Conservation (phyloP, 2,113 vertebrate species). For the Lynx canadensis region DNA sequence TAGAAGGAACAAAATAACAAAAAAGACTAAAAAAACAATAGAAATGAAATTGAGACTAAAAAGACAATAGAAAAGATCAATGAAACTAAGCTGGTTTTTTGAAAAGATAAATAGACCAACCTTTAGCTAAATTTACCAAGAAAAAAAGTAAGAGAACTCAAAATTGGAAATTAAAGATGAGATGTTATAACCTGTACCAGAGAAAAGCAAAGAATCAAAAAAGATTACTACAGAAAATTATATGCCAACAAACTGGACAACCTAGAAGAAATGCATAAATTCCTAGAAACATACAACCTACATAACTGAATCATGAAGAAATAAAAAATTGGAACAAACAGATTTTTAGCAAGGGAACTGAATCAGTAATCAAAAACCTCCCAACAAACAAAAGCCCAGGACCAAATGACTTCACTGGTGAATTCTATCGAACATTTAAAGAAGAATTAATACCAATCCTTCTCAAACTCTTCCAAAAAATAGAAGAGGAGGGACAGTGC, state of each 20-base stretch:
- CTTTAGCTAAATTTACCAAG: not conserved
- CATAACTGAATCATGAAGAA: not conserved
- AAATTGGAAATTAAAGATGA: not conserved
- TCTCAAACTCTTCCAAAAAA: not conserved
- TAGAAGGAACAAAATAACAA: slow-evolving; percentile 7
- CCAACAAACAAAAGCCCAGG: not conserved
- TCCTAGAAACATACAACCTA: not conserved
- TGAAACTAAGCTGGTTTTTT: not conserved
- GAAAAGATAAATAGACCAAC: not conserved
- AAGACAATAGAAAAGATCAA: not conserved
- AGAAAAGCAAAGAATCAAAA: not conserved
- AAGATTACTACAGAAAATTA: not conserved
- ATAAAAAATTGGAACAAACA: not conserved
- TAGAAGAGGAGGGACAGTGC: not conserved
- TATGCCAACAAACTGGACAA: not conserved
- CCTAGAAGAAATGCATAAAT: not conserved
- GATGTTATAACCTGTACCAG: not conserved
- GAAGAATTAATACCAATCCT: not conserved
- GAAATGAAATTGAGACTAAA: not conserved
- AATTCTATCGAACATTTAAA: not conserved
- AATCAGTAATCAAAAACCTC: not conserved
- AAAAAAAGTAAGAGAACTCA: not conserved
- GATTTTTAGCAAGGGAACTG: not conserved
- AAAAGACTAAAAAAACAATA: not conserved
- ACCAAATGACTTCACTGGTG: not conserved